Evolutionary conservation across 2,797 vertebrate genomes (phyloP).

Genomic region (Pangasius djambal): DNA sequence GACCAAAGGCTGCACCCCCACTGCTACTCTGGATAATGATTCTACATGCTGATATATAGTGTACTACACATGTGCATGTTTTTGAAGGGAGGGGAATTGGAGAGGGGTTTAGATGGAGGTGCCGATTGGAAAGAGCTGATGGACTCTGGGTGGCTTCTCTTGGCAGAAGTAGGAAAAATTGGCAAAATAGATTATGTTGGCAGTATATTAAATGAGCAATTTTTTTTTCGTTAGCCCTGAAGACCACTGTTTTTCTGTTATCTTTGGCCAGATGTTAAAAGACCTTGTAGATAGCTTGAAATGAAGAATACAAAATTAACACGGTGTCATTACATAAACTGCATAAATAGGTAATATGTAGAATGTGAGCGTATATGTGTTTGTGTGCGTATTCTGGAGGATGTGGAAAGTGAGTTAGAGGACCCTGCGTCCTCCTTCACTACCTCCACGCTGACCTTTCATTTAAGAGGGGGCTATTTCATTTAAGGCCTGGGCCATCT

Average conservation of each 20-base stretch:
- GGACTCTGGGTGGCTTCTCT: not conserved
- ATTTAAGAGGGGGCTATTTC: slow-evolving; percentile 41
- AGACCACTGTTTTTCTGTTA: not conserved
- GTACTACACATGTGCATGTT: not conserved
- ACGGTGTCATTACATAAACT: not conserved
- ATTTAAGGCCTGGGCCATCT: slow-evolving; percentile 34
- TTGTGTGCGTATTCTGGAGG: slow-evolving; percentile 4
- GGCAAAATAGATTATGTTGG: not conserved
- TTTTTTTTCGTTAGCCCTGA: not conserved
- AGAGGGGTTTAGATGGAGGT: not conserved
- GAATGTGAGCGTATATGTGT: not conserved
- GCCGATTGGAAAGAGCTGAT: not conserved
- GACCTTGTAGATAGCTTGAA: not conserved
- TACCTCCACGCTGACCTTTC: slow-evolving; percentile 17
- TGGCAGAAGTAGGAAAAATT: not conserved
- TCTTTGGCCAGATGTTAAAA: not conserved
- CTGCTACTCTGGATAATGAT: not conserved
- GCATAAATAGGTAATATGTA: not conserved
- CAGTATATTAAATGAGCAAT: not conserved
- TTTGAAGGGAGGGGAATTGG: not conserved
- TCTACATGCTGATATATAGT: not conserved
- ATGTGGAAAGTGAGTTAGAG: not conserved
- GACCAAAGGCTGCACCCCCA: not conserved
- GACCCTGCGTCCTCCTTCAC: not conserved
- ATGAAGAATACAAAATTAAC: not conserved